Conservation (phyloP, 2,113 vertebrate genomes). For the Trachemys scripta region DNA sequence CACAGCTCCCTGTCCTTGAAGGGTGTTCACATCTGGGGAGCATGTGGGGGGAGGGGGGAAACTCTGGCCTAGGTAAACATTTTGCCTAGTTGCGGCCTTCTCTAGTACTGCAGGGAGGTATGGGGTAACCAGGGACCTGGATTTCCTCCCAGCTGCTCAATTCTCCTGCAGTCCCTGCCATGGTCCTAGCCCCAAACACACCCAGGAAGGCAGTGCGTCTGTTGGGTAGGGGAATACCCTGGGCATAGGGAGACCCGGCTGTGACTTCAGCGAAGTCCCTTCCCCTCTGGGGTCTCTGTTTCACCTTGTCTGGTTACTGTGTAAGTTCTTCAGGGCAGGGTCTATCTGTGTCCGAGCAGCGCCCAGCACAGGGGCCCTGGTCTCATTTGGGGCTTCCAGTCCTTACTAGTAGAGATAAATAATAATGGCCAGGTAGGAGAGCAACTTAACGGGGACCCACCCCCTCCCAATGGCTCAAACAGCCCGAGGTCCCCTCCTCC, state of each 20-base stretch:
- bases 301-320: not conserved
- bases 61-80: not conserved
- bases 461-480: not conserved
- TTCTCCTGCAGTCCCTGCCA: not conserved
- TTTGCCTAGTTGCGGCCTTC: not conserved
- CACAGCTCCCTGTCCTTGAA: not conserved
- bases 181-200: not conserved
- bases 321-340: not conserved
- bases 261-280: not conserved
- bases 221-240: not conserved
- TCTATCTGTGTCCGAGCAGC: not conserved
- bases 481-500: not conserved
- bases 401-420: not conserved
- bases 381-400: not conserved
- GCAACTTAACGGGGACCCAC: fast-evolving
- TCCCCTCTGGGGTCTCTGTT: not conserved
- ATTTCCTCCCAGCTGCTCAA: not conserved
- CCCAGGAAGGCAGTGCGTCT: not conserved
- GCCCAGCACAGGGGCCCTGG: not conserved
- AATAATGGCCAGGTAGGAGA: not conserved
- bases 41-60: fast-evolving
- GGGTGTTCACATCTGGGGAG: not conserved
- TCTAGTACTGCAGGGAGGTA: not conserved
- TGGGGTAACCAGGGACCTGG: not conserved
- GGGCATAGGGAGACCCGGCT: not conserved